Evolutionary conservation across 2,113 vertebrate genomes (phyloP), one percentile per base, ranked within the genome.

Genomic region (Peucedramus taeniatus): DNA sequence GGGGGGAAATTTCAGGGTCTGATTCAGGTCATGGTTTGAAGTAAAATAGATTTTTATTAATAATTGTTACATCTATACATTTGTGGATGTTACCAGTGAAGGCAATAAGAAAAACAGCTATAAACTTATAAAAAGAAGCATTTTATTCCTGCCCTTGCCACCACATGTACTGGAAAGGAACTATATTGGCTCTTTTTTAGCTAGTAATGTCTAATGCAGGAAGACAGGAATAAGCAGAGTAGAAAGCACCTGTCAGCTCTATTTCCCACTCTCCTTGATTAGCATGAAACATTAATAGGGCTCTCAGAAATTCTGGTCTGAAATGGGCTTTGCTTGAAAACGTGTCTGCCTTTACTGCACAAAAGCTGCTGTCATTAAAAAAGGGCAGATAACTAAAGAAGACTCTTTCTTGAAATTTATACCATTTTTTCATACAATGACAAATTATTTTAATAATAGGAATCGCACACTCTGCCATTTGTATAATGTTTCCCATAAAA

Each of bases 251-350:
- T 99, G 99, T 99, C 99, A 99, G 98, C 98, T 99, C 98, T 98
- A 98, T 98, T 99, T 99, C 98, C 98, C 98, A 94, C 98, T 97
- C 98, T 97, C 97, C 98, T 99, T 99, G 99, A 99, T 99, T 99
- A 99, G 98, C 99, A 99, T 99, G 98, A 99, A 99, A 99, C 98
- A 99, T 99, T 99, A 99, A 99, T 99, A 98, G 98, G 96, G 98
- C 98, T 98, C 97, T 98, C 98, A 98, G 98, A 99, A 99, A 98
- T 98, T 98, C 98, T 97, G 94, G 97, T 94, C 98, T 98, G 98
- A 99, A 98, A 98, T 98, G 97, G 98, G 97, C 97, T 98, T 97
- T 97, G 97, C 97, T 96, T 97, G 97, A 98, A 97, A 98, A 98
- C 50, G 91, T 97, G 97, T 98, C 98, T 98, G 96, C 96, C 97